phyloP scores from a whole-genome alignment of 1,140 invertebrate species.

The Prorops nasuta region DNA sequence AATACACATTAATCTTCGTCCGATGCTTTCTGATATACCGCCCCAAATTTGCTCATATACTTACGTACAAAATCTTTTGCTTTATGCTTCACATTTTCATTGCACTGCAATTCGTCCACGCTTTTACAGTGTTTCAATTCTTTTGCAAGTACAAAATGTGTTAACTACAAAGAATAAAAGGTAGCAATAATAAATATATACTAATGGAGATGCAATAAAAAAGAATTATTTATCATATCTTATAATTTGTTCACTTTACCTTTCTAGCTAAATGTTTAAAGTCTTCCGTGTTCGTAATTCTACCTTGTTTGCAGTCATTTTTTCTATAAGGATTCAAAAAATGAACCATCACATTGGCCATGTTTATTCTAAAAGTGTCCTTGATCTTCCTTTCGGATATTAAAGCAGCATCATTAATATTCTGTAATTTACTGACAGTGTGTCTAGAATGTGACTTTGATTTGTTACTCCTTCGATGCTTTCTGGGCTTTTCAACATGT shows the following conservation, averaged over 20 bases:
- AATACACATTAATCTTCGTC: slow-evolving; percentile 58
- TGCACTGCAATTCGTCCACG: slow-evolving; percentile 84
- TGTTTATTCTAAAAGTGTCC: slow-evolving; percentile 83
- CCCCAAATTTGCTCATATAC: slow-evolving; percentile 93
- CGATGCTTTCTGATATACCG: slow-evolving; percentile 64
- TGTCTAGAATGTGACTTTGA: slow-evolving; percentile 44
- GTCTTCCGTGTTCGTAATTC: slow-evolving; percentile 87
- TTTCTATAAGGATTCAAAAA: slow-evolving; percentile 88
- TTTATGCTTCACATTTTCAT: slow-evolving; percentile 90
- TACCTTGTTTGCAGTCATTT: slow-evolving; percentile 77
- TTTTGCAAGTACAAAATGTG: slow-evolving; percentile 95
- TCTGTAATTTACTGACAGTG: slow-evolving; percentile 40
- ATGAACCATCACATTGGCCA: slow-evolving; percentile 87
- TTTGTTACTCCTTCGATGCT: slow-evolving; percentile 50
- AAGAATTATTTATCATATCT: slow-evolving; percentile 3
- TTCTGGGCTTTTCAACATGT: slow-evolving; percentile 47
- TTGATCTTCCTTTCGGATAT: slow-evolving; percentile 69
- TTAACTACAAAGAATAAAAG: slow-evolving; percentile 69
- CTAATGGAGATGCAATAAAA: slow-evolving; percentile 1
- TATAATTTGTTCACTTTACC: slow-evolving; percentile 59
- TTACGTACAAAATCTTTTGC: slow-evolving; percentile 92
- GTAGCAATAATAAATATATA: no score
- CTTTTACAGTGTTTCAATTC: slow-evolving; percentile 89
- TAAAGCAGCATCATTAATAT: slow-evolving; percentile 39
- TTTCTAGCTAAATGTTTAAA: slow-evolving; percentile 95